A percentile compares a stretch with the other conserved stretches of the same genome.
phyloP scores from a whole-genome alignment of 2,797 vertebrate species.

The Pseudomugil tenellus region DNA sequence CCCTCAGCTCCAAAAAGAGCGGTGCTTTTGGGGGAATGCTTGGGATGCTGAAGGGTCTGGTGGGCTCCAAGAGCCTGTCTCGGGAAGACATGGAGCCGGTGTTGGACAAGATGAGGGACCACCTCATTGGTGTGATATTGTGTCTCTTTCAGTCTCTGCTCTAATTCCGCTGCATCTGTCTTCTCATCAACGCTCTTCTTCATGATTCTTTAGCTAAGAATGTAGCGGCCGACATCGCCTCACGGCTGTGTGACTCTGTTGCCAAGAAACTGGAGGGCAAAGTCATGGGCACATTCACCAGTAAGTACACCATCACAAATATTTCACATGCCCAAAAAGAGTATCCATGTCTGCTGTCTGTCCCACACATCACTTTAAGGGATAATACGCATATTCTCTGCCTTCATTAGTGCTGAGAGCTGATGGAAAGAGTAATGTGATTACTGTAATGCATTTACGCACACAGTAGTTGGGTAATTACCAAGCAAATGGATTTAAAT shows the following conservation, averaged over 20 bases:
- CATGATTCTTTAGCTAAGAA: conserved; percentile 88
- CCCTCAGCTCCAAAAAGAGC: conserved; percentile 83
- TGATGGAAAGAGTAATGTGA: conserved; percentile 13
- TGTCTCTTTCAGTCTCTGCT: neutral
- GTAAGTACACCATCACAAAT: conserved; percentile 80
- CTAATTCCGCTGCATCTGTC: neutral
- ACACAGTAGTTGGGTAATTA: neutral
- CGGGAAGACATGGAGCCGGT: conserved; percentile 94
- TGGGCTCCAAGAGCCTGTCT: conserved; percentile 94
- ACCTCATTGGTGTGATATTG: conserved; percentile 88
- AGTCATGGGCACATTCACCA: conserved; percentile 99
- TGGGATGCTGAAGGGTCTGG: conserved; percentile 96
- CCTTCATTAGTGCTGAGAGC: neutral
- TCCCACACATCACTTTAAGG: neutral
- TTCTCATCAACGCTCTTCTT: neutral
- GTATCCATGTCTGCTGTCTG: neutral
- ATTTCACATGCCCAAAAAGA: neutral
- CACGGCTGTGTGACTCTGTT: conserved; percentile 94
- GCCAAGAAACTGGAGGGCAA: conserved; percentile 98
- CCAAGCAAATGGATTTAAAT: neutral
- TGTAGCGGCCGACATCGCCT: conserved; percentile 94
- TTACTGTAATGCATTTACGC: conserved; percentile 24
- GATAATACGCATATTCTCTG: neutral
- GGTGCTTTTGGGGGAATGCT: conserved; percentile 94
- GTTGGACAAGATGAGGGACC: conserved; percentile 97